These are phyloP conservation scores for Miniopterus natalensis DNA, from an alignment of 2,113 vertebrate genomes.

Conservation along the genomic window DNA sequence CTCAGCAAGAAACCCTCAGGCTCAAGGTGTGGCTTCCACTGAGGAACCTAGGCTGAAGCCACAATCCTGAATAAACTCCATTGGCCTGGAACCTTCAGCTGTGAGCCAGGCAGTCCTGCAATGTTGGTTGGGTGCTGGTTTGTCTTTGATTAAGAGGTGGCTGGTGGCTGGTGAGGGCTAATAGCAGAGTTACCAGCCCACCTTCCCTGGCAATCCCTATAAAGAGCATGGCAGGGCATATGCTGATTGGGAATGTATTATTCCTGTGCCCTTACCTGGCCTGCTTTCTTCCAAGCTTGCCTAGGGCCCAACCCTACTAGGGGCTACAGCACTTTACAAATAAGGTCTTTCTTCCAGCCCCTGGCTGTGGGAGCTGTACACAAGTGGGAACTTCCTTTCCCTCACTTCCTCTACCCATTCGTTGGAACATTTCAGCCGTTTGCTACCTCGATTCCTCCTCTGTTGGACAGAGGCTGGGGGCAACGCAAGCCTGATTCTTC, in stretches of 20 bases:
- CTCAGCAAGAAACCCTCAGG: conserved; percentile 70
- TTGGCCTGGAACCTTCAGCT: conserved; percentile 70
- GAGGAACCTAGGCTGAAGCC: conserved; percentile 69
- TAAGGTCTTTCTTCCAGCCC: conserved; percentile 74
- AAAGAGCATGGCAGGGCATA: conserved; percentile 34
- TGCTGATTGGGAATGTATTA: conserved; percentile 49
- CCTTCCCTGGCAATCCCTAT: conserved; percentile 13
- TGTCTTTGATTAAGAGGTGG: conserved; percentile 38
- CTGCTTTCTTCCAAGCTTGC: conserved; percentile 67
- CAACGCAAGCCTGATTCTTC: conserved; percentile 60
- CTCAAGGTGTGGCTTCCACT: conserved; percentile 68
- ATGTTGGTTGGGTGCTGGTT: conserved; percentile 48
- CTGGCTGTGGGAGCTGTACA: conserved; percentile 55
- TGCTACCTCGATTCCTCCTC: conserved; percentile 89
- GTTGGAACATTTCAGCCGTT: conserved; percentile 89
- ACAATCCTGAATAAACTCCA: conserved; percentile 69
- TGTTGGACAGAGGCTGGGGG: conserved; percentile 71
- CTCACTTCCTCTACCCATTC: conserved; percentile 76
- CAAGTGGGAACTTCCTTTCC: conserved; percentile 61
- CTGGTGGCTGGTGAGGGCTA: conserved; percentile 47
- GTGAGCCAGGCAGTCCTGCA: conserved; percentile 44
- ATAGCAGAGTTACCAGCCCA: conserved; percentile 37
- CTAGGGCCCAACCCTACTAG: conserved; percentile 57
- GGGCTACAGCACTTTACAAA: conserved; percentile 81
- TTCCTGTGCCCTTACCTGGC: conserved; percentile 43